Conservation (phyloP, 2,888 invertebrate genomes). For the Nezara viridula region DNA sequence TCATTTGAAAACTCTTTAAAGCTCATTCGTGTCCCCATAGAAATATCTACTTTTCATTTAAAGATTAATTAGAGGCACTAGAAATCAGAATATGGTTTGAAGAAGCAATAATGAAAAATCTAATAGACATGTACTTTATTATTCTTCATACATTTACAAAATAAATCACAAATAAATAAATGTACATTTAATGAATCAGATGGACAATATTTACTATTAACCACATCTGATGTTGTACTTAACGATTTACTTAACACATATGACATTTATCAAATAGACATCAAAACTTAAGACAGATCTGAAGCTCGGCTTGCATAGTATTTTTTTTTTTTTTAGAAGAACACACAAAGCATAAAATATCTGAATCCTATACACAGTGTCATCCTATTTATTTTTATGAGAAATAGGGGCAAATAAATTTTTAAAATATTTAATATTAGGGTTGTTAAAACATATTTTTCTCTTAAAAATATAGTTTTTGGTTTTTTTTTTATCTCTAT, state of each 20-base stretch:
- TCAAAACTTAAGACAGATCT: slow-evolving; percentile 63
- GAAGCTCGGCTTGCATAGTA: slow-evolving; percentile 60
- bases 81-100: background rate
- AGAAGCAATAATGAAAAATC: background rate
- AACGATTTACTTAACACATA: slow-evolving; percentile 62
- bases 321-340: slow-evolving; percentile 59
- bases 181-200: slow-evolving; percentile 38
- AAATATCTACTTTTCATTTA: too few species aligned
- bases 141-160: slow-evolving; percentile 63
- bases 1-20: too few species aligned
- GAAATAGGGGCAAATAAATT: slow-evolving; percentile 61
- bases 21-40: too few species aligned
- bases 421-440: slow-evolving; percentile 57
- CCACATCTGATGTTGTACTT: slow-evolving; percentile 61
- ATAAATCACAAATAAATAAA: slow-evolving; percentile 63
- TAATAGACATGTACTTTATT: slow-evolving; percentile 63
- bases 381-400: slow-evolving; percentile 50
- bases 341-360: slow-evolving; percentile 63
- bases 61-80: background rate
- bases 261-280: slow-evolving; percentile 64
- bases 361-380: slow-evolving; percentile 47
- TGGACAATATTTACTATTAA: slow-evolving; percentile 59
- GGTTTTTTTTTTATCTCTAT: slow-evolving; percentile 61
- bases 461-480: slow-evolving; percentile 65
- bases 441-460: slow-evolving; percentile 60